Evolutionary conservation across 2,113 vertebrate genomes (phyloP).

Genomic region (Aegypius monachus): DNA sequence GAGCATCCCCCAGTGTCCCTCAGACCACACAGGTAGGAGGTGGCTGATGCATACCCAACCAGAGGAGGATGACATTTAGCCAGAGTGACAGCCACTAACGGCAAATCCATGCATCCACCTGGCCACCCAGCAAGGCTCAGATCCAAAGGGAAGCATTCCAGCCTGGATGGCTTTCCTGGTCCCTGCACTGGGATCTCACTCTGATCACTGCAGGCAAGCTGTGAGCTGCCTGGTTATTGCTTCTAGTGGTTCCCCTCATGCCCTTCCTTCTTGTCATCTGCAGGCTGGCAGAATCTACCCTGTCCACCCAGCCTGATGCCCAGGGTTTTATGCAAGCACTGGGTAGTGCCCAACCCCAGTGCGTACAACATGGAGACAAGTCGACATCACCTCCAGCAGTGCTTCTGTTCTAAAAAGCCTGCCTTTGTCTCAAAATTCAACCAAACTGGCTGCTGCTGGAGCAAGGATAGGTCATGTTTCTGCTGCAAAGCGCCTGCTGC

Average conservation of each 20-base stretch:
- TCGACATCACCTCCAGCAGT: neutral
- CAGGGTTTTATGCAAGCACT: neutral
- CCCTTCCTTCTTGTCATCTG: neutral
- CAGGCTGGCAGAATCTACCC: neutral
- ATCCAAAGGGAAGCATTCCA: neutral
- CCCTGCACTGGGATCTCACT: rapidly evolving
- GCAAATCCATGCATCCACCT: neutral
- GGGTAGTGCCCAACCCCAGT: neutral
- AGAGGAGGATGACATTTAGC: neutral
- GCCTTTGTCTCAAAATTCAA: neutral
- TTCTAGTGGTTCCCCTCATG: neutral
- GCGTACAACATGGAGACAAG: rapidly evolving
- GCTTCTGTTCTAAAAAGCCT: neutral
- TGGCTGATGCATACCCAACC: neutral
- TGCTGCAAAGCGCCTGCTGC: neutral
- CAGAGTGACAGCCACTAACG: neutral
- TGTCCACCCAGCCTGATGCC: neutral
- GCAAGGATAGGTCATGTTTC: neutral
- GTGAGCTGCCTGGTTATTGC: neutral
- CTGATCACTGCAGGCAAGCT: neutral
- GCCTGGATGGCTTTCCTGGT: neutral
- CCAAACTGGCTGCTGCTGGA: neutral
- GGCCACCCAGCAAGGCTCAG: neutral
- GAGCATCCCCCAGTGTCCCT: neutral
- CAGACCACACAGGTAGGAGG: rapidly evolving